Evolutionary conservation across 2,888 invertebrate genomes (phyloP).

Genomic region (Euproctis similis): DNA sequence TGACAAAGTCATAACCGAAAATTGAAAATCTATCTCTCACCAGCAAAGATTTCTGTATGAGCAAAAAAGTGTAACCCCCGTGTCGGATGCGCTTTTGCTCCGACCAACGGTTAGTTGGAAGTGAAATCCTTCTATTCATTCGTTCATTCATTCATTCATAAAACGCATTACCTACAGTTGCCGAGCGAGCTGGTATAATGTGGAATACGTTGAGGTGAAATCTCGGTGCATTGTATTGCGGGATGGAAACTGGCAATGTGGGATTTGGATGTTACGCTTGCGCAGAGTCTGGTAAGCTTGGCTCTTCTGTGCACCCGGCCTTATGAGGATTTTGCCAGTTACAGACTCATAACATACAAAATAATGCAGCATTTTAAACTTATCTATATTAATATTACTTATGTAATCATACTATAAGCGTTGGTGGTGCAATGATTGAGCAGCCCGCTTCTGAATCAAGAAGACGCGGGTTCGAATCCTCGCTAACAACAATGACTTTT

Average conservation of each 20-base stretch:
- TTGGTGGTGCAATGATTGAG: too few species aligned
- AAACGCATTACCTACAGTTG: slow-evolving; percentile 54
- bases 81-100: slow-evolving; percentile 42
- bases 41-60: slow-evolving; percentile 10
- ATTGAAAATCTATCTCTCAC: slow-evolving; percentile 35
- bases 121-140: slow-evolving; percentile 62
- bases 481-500: too few species aligned
- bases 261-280: slow-evolving; percentile 57
- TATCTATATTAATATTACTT: too few species aligned
- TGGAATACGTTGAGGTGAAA: slow-evolving; percentile 53
- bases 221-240: slow-evolving; percentile 45
- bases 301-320: slow-evolving; percentile 41
- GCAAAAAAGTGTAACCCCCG: slow-evolving; percentile 19
- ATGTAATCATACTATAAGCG: too few species aligned
- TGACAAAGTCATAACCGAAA: slow-evolving; percentile 12
- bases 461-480: too few species aligned
- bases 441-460: too few species aligned
- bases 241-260: slow-evolving; percentile 52
- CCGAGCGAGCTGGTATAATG: slow-evolving; percentile 45
- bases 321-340: too few species aligned
- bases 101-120: slow-evolving; percentile 56
- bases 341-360: too few species aligned
- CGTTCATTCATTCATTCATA: slow-evolving; percentile 65
- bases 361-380: too few species aligned
- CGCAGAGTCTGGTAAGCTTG: slow-evolving; percentile 47